Conservation (phyloP, 2,797 vertebrate genomes). For the Gila robusta region DNA sequence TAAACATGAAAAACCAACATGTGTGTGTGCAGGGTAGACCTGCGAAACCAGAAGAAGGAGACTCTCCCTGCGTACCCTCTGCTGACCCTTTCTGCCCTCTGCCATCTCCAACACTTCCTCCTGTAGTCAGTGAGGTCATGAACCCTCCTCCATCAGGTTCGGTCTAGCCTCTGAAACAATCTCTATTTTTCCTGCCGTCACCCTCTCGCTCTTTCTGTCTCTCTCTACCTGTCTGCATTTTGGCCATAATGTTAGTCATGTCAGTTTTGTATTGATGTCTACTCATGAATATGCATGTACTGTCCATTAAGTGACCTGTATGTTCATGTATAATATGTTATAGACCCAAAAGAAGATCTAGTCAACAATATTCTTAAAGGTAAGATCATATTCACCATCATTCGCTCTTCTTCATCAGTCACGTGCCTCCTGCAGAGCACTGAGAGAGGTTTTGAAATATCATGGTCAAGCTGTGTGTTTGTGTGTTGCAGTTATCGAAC, state of each 20-base stretch:
- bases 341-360: constrained; percentile 60
- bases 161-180: not conserved
- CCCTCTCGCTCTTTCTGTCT: constrained; percentile 13
- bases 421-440: not conserved
- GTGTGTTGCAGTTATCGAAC: constrained; percentile 65
- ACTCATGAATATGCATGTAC: not conserved
- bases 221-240: not conserved
- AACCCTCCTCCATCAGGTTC: constrained; percentile 70
- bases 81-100: constrained; percentile 14
- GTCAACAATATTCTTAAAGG: constrained; percentile 60
- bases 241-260: not conserved
- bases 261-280: not conserved
- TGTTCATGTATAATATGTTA: constrained; percentile 54
- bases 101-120: constrained; percentile 3
- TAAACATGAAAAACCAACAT: not conserved
- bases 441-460: not conserved
- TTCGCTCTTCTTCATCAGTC: constrained; percentile 13
- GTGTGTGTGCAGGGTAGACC: constrained; percentile 60
- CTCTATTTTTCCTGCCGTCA: not conserved
- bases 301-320: constrained; percentile 40
- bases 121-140: constrained; percentile 61
- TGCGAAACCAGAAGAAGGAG: constrained; percentile 62
- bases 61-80: not conserved
- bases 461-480: not conserved
- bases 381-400: constrained; percentile 45